Conservation (phyloP, 2,888 invertebrate species). For the Strigamia transsilvanica region DNA sequence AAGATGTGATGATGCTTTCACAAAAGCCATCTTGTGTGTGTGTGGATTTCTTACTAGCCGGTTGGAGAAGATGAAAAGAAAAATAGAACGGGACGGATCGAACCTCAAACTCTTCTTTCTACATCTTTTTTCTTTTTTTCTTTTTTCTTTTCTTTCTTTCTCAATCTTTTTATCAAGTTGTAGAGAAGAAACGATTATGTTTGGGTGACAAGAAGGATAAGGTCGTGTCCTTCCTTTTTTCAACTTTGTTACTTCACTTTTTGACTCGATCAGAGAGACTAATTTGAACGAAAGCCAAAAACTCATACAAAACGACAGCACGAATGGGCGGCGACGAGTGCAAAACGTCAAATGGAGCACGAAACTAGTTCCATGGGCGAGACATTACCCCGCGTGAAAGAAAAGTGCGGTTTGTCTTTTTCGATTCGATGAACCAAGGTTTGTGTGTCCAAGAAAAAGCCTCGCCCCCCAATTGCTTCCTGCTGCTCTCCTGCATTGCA, state of each 20-base stretch:
- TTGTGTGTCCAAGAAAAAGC: neutral
- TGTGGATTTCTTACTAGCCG: neutral
- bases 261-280: constrained; percentile 33
- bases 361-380: constrained; percentile 37
- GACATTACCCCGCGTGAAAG: constrained; percentile 39
- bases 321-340: constrained; percentile 44
- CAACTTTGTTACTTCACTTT: constrained; percentile 48
- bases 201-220: constrained; percentile 44
- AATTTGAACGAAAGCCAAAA: constrained; percentile 49
- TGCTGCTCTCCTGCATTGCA: no score
- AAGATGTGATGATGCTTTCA: constrained; percentile 5
- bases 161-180: neutral
- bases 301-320: constrained; percentile 39
- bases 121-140: neutral
- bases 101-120: neutral
- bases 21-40: constrained; percentile 25
- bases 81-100: constrained; percentile 30
- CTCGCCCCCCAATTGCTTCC: no score
- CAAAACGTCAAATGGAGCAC: constrained; percentile 44
- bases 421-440: constrained; percentile 26
- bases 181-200: constrained; percentile 43
- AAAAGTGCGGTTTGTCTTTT: constrained; percentile 46
- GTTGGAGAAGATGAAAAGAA: neutral
- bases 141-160: neutral
- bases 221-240: constrained; percentile 36